phyloP scores from a whole-genome alignment of 35 echinoderm and acorn worm genomes.

The Patiria miniata region DNA sequence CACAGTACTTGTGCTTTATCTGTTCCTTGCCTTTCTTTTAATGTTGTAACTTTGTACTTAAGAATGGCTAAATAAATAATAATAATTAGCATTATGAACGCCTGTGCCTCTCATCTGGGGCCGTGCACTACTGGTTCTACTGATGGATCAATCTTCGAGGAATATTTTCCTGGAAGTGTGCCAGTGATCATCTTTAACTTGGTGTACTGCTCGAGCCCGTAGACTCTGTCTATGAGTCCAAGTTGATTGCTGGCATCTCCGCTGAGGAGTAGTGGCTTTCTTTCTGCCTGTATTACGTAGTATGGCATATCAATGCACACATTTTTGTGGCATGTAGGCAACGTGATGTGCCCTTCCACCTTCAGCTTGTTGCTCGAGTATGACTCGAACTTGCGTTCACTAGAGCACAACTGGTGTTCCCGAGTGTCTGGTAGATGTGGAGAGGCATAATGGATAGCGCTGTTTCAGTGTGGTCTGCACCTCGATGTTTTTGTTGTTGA shows the following conservation, averaged over 20 bases:
- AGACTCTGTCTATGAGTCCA: constrained; percentile 44
- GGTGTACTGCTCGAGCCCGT: constrained; percentile 57
- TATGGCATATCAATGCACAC: constrained; percentile 25
- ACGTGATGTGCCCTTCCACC: constrained; percentile 29
- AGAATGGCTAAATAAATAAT: no score
- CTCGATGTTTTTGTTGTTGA: constrained; percentile 25
- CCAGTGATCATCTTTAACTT: constrained; percentile 49
- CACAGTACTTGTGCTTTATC: no score
- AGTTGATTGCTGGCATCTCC: constrained; percentile 46
- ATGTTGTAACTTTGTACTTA: background rate
- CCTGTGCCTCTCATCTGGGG: constrained; percentile 61
- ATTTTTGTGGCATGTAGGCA: constrained; percentile 58
- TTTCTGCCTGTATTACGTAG: constrained; percentile 56
- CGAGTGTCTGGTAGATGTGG: constrained; percentile 29
- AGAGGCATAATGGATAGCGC: constrained; percentile 60
- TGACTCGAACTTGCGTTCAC: constrained; percentile 37
- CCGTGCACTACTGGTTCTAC: constrained; percentile 69
- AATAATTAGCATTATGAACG: background rate
- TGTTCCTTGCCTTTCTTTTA: background rate
- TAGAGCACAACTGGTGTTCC: background rate
- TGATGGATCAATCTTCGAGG: constrained; percentile 70
- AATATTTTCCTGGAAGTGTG: constrained; percentile 69
- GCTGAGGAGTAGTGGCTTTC: constrained; percentile 53
- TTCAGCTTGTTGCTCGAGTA: constrained; percentile 57
- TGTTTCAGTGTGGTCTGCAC: constrained; percentile 67